Percentiles rank a stretch among this genome's conserved stretches.
phyloP scores from a whole-genome alignment of 2,797 vertebrate genomes.

The Sylvia borin region DNA sequence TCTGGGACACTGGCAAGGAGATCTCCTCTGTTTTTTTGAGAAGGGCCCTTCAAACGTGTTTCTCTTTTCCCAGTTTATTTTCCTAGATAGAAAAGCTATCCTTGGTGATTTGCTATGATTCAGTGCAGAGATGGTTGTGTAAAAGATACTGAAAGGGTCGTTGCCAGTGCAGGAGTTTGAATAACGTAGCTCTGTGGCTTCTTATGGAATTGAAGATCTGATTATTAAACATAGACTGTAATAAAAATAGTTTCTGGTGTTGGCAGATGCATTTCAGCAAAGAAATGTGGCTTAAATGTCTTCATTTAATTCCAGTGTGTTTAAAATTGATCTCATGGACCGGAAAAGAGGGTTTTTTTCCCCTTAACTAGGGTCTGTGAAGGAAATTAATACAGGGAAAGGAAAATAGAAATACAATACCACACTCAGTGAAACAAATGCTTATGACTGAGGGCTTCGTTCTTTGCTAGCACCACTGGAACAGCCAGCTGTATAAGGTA shows the following conservation, averaged over 20 bases:
- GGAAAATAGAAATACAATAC: constrained; percentile 74
- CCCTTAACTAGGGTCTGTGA: constrained; percentile 72
- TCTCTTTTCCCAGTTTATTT: not conserved
- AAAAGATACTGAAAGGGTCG: not conserved
- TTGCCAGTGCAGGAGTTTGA: not conserved
- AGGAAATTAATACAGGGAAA: constrained; percentile 72
- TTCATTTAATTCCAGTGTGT: constrained; percentile 73
- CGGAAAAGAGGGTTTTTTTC: constrained; percentile 64
- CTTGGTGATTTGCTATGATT: not conserved
- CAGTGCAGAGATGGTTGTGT: not conserved
- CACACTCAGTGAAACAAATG: constrained; percentile 57
- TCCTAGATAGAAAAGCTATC: not conserved
- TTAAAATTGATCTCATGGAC: constrained; percentile 76
- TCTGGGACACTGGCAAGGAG: not conserved
- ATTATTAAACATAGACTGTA: constrained; percentile 25
- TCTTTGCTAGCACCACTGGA: constrained; percentile 35
- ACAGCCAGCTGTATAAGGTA: constrained; percentile 71
- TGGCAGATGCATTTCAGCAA: not conserved
- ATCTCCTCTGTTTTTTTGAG: not conserved
- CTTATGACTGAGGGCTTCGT: constrained; percentile 27
- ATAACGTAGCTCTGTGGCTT: not conserved
- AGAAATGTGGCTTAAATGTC: constrained; percentile 52
- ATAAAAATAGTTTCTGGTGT: constrained; percentile 54
- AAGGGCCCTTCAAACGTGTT: not conserved
- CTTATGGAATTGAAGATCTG: constrained; percentile 34